phyloP scores from a whole-genome alignment of 2,888 invertebrate genomes.

The Leucophora obtusa region DNA sequence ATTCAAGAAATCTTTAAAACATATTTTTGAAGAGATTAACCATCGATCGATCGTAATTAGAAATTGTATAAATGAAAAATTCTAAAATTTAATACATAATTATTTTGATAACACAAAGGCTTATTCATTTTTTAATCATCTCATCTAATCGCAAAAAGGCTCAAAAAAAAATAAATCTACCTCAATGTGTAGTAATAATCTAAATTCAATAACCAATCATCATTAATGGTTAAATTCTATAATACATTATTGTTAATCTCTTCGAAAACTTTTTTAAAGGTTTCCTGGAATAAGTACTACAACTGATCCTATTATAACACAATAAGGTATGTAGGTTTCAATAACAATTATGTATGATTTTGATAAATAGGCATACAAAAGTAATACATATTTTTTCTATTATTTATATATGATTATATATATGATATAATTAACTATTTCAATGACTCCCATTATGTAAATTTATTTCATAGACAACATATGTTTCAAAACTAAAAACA shows the following conservation, averaged over 20 bases:
- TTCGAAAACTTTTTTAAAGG: constrained; percentile 77
- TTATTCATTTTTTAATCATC: constrained; percentile 79
- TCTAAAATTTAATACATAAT: constrained; percentile 54
- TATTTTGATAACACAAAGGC: constrained; percentile 77
- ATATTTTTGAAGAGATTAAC: constrained; percentile 76
- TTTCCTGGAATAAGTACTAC: constrained; percentile 79
- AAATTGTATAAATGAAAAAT: constrained; percentile 65
- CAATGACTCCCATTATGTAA: neutral
- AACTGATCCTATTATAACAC: constrained; percentile 76
- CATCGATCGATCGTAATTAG: constrained; percentile 52
- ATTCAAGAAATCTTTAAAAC: constrained; percentile 68
- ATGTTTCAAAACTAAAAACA: constrained; percentile 52
- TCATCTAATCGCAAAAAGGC: constrained; percentile 75
- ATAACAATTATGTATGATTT: neutral
- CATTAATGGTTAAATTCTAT: constrained; percentile 51
- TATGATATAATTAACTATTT: neutral
- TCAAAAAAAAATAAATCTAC: constrained; percentile 47
- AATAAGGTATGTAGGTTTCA: constrained; percentile 73
- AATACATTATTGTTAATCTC: constrained; percentile 77
- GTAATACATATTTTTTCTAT: neutral
- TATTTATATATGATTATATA: neutral
- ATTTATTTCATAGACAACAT: constrained; percentile 49
- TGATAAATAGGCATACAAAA: constrained; percentile 7
- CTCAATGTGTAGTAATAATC: constrained; percentile 51
- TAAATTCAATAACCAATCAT: constrained; percentile 43